Base-by-base conservation (phyloP, 2,888 invertebrate genomes). In the Drosophila stalkeri region DNA sequence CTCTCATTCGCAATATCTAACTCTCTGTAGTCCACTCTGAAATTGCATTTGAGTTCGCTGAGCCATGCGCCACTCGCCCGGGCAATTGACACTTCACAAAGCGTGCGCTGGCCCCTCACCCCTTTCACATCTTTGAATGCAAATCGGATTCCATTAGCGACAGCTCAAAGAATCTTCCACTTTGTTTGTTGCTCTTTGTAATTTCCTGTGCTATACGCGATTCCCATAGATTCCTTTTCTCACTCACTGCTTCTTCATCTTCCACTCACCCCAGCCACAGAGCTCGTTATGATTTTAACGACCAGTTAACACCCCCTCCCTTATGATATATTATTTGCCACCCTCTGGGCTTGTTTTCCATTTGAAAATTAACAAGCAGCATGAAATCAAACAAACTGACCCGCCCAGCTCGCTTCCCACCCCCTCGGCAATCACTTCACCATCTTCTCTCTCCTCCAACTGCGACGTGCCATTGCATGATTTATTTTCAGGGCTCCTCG, bases 381-480 rank as follows among this genome's bases (percentile, higher is more conserved):
- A 66, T 65, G 67, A 75, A 81, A 72, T 75, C 64, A 68, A 61
- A 81, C 81, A 78, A 77, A 70, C 67, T 85, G 73, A 82, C 85
- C 75, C 69, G 8, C 64, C 55, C 37, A 12, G 14, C 51, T 37
- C 16, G 16, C 20, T 6, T 16, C 12, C 3, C 37, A 49, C 18
- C 6, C 31, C 12, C 33, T 14, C 33, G 9, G 27, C 27, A 27
- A 27, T 27, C 27, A 27, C n/a, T 27, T 18, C 18, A 9, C n/a
- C 54, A 61, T 61, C 51, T 64, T 9, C 62, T 41, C 63, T 14
- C 20, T 47, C 39, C 23, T 16, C 11, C 11, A 37, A 46, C 35
- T 52, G 59, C 57, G 55, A 62, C 73, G 79, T 86, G 64, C 82
- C 77, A 55, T 69, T 73, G 75, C 80, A 82, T 84, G 85, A 73